phyloP scores from a whole-genome alignment of 2,113 vertebrate species.

The Mungos mungo region DNA sequence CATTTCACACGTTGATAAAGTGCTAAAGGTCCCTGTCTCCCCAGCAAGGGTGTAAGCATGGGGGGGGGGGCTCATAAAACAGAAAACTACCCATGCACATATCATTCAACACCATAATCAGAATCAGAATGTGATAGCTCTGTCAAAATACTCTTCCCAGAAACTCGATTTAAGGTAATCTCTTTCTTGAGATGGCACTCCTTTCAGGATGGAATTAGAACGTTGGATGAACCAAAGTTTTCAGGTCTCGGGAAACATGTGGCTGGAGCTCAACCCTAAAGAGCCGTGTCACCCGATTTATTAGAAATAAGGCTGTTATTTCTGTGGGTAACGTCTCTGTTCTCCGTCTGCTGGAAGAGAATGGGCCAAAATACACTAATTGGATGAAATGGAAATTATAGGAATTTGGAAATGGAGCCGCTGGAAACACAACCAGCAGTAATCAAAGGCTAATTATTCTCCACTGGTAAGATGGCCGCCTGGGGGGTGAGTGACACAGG shows the following conservation, averaged over 20 bases:
- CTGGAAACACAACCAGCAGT: neutral
- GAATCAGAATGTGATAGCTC: neutral
- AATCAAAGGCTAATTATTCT: neutral
- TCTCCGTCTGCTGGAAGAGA: neutral
- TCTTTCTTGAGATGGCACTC: neutral
- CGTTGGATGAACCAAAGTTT: neutral
- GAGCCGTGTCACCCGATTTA: neutral
- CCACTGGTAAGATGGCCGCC: neutral
- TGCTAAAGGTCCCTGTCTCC: neutral
- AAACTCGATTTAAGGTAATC: neutral
- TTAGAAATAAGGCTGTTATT: neutral
- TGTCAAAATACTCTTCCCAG: neutral
- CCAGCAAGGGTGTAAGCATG: neutral
- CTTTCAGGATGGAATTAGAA: neutral
- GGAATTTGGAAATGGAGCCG: neutral
- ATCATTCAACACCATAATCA: too few species aligned
- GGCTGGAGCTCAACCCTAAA: neutral
- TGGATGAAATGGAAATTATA: conserved; percentile 1
- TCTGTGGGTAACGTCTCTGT: neutral
- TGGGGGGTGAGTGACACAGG: neutral
- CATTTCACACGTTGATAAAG: neutral
- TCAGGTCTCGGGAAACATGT: neutral
- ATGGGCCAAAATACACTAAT: neutral
- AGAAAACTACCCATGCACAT: fast-evolving
- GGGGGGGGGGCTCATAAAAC: neutral